These are phyloP conservation scores for Muscicapa adusta DNA, from an alignment of 2,113 vertebrate species.

Conservation along the genomic window DNA sequence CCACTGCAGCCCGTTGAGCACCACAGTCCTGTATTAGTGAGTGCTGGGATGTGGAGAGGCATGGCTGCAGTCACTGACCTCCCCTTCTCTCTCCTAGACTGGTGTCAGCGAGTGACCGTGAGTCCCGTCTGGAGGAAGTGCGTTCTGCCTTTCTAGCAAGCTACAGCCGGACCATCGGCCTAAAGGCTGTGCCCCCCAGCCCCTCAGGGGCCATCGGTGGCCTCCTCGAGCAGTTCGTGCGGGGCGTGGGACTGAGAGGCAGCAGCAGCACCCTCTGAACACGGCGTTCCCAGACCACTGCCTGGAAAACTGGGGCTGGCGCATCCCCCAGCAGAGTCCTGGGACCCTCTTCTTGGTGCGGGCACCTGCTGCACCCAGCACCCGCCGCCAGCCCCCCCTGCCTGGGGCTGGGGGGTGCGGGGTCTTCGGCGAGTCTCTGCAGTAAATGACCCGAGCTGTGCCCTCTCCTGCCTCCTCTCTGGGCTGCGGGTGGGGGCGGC, in stretches of 20 bases:
- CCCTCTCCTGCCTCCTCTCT: slow-evolving; percentile 13
- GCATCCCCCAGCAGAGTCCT: not conserved
- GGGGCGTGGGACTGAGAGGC: slow-evolving; percentile 88
- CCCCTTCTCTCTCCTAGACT: slow-evolving; percentile 49
- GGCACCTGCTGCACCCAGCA: not conserved
- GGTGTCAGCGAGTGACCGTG: slow-evolving; percentile 76
- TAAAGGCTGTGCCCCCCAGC: slow-evolving; percentile 82
- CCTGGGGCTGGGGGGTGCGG: not conserved
- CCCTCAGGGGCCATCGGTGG: slow-evolving; percentile 90
- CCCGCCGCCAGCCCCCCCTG: not conserved
- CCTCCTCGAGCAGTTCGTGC: slow-evolving; percentile 93
- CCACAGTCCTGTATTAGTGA: too few species aligned
- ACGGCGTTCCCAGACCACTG: fast-evolving
- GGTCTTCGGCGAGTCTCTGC: not conserved
- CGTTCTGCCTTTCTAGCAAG: slow-evolving; percentile 88
- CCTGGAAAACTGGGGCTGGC: not conserved
- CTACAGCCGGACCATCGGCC: slow-evolving; percentile 92
- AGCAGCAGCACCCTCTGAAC: slow-evolving; percentile 85
- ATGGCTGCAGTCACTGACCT: not conserved
- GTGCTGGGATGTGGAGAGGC: not conserved
- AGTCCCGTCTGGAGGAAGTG: slow-evolving; percentile 88
- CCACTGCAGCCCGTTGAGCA: not conserved
- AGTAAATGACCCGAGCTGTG: slow-evolving; percentile 37
- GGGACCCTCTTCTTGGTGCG: not conserved
- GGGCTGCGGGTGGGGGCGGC: not conserved